These are phyloP conservation scores for Leptatherina wallacei DNA, from an alignment of 2,797 vertebrate species.

Conservation along the genomic window DNA sequence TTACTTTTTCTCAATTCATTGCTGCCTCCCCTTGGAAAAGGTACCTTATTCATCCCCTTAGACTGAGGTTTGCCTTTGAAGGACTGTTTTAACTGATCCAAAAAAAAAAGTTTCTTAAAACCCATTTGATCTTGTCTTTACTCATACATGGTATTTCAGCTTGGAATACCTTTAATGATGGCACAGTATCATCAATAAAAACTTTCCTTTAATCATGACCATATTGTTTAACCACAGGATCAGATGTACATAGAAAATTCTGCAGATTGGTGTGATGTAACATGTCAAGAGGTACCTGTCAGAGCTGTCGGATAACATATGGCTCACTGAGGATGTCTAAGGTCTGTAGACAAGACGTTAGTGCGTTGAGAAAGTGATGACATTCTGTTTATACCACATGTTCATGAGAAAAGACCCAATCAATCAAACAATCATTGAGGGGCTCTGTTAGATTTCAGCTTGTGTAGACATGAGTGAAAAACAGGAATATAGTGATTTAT, in stretches of 20 bases:
- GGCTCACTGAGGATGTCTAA: conserved; percentile 23
- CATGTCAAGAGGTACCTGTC: conserved; percentile 19
- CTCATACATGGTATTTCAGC: background rate
- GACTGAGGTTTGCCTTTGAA: conserved; percentile 15
- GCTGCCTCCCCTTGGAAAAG: conserved; percentile 32
- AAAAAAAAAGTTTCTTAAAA: background rate
- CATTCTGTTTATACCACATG: background rate
- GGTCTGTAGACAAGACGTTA: conserved; percentile 23
- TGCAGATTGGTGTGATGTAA: conserved; percentile 26
- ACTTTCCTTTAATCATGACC: background rate
- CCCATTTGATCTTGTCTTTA: too few species aligned
- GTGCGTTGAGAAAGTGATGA: background rate
- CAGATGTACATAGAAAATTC: conserved; percentile 6
- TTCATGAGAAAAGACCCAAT: too few species aligned
- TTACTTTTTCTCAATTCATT: background rate
- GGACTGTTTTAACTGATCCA: background rate
- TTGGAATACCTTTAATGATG: background rate
- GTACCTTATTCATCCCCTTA: conserved; percentile 28
- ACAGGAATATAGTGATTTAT: too few species aligned
- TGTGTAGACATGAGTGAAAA: too few species aligned
- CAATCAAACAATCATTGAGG: too few species aligned
- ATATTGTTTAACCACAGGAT: background rate
- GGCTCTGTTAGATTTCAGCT: too few species aligned
- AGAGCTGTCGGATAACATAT: conserved; percentile 20
- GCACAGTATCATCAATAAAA: background rate